Percentiles rank a stretch among this genome's conserved stretches.
phyloP scores from a whole-genome alignment of 2,888 invertebrate species.

The Philereme vetulata region DNA sequence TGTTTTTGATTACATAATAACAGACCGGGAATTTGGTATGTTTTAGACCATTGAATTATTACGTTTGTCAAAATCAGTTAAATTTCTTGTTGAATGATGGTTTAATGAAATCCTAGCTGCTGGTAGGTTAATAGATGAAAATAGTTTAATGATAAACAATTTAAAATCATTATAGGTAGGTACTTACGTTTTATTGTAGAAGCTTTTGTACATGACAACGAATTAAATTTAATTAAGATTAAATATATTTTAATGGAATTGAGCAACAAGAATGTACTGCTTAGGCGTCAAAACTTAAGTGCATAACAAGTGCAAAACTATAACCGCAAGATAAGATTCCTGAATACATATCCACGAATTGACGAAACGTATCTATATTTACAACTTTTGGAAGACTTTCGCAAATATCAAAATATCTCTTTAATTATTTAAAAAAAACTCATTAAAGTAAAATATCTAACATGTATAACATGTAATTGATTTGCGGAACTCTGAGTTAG shows the following conservation, averaged over 20 bases:
- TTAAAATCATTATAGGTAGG: neutral
- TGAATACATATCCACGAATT: too few species aligned
- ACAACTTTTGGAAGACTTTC: neutral
- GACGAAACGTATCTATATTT: too few species aligned
- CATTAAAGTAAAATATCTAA: slow-evolving; percentile 41
- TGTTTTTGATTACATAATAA: slow-evolving; percentile 72
- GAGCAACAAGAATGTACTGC: too few species aligned
- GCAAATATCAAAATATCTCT: slow-evolving; percentile 43
- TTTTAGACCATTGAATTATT: slow-evolving; percentile 38
- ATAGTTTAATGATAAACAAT: neutral
- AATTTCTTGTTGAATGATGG: slow-evolving; percentile 14
- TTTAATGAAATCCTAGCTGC: slow-evolving; percentile 4
- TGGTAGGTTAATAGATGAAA: neutral
- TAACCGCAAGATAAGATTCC: too few species aligned
- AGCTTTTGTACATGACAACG: neutral
- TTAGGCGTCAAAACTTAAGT: slow-evolving; percentile 46
- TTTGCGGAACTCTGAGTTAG: slow-evolving; percentile 45
- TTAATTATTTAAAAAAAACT: slow-evolving; percentile 46
- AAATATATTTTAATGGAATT: too few species aligned
- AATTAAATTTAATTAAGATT: too few species aligned
- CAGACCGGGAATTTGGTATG: slow-evolving; percentile 45
- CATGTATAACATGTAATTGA: slow-evolving; percentile 38
- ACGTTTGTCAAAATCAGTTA: slow-evolving; percentile 42
- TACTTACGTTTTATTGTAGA: neutral
- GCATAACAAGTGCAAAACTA: slow-evolving; percentile 34